Conservation (phyloP, 2,888 invertebrate genomes). For the Blastobasis lacticolella region DNA sequence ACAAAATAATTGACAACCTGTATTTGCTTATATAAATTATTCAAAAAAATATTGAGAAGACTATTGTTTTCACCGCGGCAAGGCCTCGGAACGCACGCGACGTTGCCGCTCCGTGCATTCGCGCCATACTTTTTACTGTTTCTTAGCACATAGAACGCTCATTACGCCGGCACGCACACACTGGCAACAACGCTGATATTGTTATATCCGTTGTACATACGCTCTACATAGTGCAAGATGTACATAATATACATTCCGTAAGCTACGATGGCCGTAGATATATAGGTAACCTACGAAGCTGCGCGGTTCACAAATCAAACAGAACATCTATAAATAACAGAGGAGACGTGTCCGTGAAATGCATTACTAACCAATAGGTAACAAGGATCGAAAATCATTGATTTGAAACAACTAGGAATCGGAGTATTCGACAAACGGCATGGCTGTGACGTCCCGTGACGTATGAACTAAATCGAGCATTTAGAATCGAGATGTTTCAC, state of each 20-base stretch:
- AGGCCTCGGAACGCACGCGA: constrained; percentile 59
- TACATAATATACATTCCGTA: constrained; percentile 65
- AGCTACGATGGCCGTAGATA: constrained; percentile 53
- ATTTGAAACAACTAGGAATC: constrained; percentile 4
- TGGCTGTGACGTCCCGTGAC: constrained; percentile 11
- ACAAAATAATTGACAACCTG: neutral
- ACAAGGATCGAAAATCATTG: constrained; percentile 1
- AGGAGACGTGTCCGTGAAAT: constrained; percentile 55
- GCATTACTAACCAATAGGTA: constrained; percentile 19
- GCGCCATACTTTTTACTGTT: constrained; percentile 77
- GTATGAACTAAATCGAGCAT: neutral
- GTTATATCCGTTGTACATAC: constrained; percentile 50
- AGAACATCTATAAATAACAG: constrained; percentile 60
- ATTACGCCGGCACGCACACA: constrained; percentile 60
- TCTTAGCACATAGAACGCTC: constrained; percentile 73
- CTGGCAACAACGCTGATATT: constrained; percentile 44
- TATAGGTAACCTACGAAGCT: constrained; percentile 63
- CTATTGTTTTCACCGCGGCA: constrained; percentile 67
- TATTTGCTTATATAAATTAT: constrained; percentile 32
- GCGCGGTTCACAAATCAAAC: constrained; percentile 60
- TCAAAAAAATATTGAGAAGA: constrained; percentile 40
- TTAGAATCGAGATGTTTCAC: constrained; percentile 6
- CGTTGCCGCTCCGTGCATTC: constrained; percentile 65
- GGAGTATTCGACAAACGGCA: constrained; percentile 9
- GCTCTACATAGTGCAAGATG: constrained; percentile 62